phyloP scores from a whole-genome alignment of 23 tunicate species.

The Ciona savignyi region DNA sequence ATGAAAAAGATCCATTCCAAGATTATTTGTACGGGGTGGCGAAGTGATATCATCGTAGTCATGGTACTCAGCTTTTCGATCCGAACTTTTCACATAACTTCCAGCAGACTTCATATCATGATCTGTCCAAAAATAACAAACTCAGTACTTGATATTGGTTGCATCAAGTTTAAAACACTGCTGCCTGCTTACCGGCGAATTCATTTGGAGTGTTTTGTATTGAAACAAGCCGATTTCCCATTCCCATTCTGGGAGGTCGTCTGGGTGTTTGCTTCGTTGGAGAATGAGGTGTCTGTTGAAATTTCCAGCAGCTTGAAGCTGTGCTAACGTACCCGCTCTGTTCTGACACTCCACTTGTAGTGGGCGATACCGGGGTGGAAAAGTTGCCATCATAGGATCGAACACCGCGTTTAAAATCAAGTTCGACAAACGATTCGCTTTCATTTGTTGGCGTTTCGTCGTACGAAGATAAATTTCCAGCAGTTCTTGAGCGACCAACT shows the following conservation, averaged over 20 bases:
- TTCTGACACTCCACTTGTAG: constrained; percentile 48
- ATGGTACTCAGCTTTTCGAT: neutral
- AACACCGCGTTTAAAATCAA: neutral
- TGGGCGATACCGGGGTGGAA: constrained; percentile 47
- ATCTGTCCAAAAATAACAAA: neutral
- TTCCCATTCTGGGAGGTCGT: constrained; percentile 20
- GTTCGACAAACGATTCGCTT: neutral
- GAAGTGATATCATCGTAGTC: neutral
- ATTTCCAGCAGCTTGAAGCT: constrained; percentile 64
- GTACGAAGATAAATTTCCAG: constrained; percentile 32
- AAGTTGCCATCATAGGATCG: constrained; percentile 8
- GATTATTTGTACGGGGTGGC: neutral
- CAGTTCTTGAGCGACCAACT: constrained; percentile 34
- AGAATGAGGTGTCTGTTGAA: constrained; percentile 11
- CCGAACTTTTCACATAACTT: neutral
- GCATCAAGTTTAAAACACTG: neutral
- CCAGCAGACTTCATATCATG: neutral
- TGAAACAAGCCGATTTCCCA: neutral
- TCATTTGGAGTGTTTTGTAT: neutral
- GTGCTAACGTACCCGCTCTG: constrained; percentile 65
- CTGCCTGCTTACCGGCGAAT: constrained; percentile 5
- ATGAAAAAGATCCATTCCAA: neutral
- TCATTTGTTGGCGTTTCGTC: neutral
- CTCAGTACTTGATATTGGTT: neutral
- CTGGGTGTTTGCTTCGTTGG: constrained; percentile 13